A percentile compares a stretch with the other conserved stretches of the same genome.
Evolutionary conservation across 2,888 invertebrate genomes (phyloP).

Genomic region (Ellobium chinense): DNA sequence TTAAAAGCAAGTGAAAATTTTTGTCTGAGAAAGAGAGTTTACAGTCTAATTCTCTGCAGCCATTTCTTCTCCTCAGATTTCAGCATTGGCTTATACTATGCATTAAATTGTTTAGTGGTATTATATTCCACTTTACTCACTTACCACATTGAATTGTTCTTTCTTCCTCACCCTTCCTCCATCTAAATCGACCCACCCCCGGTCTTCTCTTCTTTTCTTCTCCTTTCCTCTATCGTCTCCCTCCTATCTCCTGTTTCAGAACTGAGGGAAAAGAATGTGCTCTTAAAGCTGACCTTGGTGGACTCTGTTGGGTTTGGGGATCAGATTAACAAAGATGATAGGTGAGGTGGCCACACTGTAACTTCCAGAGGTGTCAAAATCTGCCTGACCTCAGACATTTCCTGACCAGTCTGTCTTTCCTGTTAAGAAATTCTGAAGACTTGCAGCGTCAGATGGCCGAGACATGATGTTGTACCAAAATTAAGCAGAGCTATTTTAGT

Average conservation of each 20-base stretch:
- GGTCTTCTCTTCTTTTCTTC: background rate
- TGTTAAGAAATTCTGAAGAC: too few relatives aligned
- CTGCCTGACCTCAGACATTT: too few relatives aligned
- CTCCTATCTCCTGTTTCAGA: constrained; percentile 72
- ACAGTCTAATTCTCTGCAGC: background rate
- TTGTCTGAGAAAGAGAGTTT: too few relatives aligned
- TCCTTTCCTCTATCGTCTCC: constrained; percentile 6
- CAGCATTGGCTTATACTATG: background rate
- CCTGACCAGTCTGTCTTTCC: too few relatives aligned
- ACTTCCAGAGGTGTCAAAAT: too few relatives aligned
- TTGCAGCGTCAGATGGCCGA: too few relatives aligned
- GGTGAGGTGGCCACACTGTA: constrained; percentile 67
- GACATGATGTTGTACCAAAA: too few relatives aligned
- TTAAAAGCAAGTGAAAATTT: too few relatives aligned
- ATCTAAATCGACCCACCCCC: background rate
- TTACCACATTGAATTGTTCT: background rate
- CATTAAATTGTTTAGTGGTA: background rate
- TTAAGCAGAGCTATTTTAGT: too few relatives aligned
- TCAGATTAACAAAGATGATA: constrained; percentile 99
- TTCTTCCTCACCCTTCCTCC: too few relatives aligned
- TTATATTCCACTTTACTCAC: background rate
- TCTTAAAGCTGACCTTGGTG: constrained; percentile 90
- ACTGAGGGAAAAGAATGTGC: constrained; percentile 80
- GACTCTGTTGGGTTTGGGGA: constrained; percentile 99
- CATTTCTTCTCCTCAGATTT: background rate